Conservation (phyloP, 2,113 vertebrate genomes). For the Xenus cinereus region DNA sequence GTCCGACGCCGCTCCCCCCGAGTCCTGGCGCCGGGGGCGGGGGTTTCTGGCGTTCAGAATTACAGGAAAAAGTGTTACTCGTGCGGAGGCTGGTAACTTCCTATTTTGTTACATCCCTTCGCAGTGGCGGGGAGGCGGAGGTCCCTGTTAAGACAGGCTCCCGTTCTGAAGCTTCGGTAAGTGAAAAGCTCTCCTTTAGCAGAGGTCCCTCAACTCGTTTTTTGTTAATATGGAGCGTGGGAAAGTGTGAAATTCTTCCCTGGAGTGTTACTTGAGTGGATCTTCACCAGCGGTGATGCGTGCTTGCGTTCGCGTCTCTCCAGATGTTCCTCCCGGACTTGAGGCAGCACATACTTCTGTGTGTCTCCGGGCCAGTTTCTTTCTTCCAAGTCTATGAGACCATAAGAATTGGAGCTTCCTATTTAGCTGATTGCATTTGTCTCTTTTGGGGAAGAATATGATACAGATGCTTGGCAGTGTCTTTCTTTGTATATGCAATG, state of each 20-base stretch:
- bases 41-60: accelerated
- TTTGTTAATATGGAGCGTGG: background rate
- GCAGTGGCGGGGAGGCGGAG: background rate
- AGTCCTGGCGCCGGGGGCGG: accelerated
- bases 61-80: accelerated
- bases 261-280: accelerated
- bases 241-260: background rate
- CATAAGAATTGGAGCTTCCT: background rate
- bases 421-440: accelerated
- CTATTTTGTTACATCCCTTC: background rate
- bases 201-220: accelerated
- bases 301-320: accelerated
- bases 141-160: accelerated
- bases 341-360: background rate
- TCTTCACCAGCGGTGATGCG: background rate
- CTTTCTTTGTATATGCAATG: background rate
- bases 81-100: background rate
- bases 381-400: background rate
- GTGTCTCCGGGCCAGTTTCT: background rate
- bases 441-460: accelerated
- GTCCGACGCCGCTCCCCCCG: accelerated
- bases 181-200: background rate
- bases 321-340: accelerated
- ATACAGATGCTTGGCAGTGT: background rate
- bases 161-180: background rate